Evolutionary conservation across 2,113 vertebrate genomes (phyloP).

Genomic region (Taurulus bubalis): DNA sequence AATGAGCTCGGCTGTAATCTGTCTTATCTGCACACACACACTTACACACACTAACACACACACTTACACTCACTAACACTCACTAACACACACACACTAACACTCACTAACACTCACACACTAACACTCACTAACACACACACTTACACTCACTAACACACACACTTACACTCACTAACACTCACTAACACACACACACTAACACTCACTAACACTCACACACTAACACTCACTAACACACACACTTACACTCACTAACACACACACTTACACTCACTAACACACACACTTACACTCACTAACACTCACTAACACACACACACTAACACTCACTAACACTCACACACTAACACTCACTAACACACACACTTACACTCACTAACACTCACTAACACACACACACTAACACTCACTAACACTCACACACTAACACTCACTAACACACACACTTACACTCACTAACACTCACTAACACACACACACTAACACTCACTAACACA

Average conservation of each 20-base stretch:
- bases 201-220: conserved; percentile 25
- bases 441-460: conserved; percentile 24
- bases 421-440: conserved; percentile 12
- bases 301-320: too few relatives aligned
- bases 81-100: too few relatives aligned
- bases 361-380: conserved; percentile 18
- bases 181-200: conserved; percentile 30
- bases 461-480: too few relatives aligned
- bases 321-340: conserved; percentile 21
- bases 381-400: too few relatives aligned
- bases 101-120: neutral
- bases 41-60: conserved; percentile 24
- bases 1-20: conserved; percentile 64
- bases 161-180: conserved; percentile 32
- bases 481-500: conserved; percentile 5
- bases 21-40: conserved; percentile 55
- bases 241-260: too few relatives aligned
- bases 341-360: conserved; percentile 22
- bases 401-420: conserved; percentile 24
- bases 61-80: conserved; percentile 7
- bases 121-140: conserved; percentile 14
- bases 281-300: too few relatives aligned
- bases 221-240: too few relatives aligned
- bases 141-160: conserved; percentile 11
- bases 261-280: conserved; percentile 17